Evolutionary conservation across 2,113 vertebrate species (phyloP).

Genomic region (Erinaceus europaeus): DNA sequence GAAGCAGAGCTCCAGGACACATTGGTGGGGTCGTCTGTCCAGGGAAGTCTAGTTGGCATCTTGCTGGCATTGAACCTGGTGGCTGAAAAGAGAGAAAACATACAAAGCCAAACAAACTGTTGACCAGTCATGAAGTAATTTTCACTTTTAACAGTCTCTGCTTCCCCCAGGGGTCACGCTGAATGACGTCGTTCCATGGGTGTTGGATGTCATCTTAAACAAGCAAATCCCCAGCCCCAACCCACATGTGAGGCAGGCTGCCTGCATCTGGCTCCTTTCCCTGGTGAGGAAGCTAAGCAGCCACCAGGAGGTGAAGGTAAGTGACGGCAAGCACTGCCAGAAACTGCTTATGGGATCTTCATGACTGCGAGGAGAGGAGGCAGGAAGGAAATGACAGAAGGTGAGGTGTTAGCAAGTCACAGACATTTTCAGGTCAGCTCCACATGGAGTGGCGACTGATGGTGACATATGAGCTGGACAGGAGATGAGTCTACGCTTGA

Average conservation of each 20-base stretch:
- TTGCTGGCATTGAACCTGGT: too few species aligned
- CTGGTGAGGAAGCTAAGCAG: conserved; percentile 93
- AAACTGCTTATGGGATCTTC: neutral
- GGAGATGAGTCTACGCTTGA: neutral
- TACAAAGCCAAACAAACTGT: too few species aligned
- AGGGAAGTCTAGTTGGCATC: too few species aligned
- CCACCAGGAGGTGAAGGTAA: conserved; percentile 94
- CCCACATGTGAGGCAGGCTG: conserved; percentile 93
- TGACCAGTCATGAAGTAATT: neutral
- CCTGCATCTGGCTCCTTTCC: conserved; percentile 97
- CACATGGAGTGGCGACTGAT: neutral
- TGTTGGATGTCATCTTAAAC: conserved; percentile 90
- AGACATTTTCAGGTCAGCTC: neutral
- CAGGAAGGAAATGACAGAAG: neutral
- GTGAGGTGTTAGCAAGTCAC: neutral
- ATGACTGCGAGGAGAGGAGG: neutral
- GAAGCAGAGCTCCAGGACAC: too few species aligned
- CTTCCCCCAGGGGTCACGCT: conserved; percentile 84
- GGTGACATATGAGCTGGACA: neutral
- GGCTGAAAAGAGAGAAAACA: too few species aligned
- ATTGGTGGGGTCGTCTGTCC: too few species aligned
- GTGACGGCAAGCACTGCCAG: neutral
- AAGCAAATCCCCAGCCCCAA: conserved; percentile 93
- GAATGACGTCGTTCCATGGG: conserved; percentile 95
- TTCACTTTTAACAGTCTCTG: neutral